phyloP scores from a whole-genome alignment of 2,113 vertebrate genomes.

The Steatornis caripensis region DNA sequence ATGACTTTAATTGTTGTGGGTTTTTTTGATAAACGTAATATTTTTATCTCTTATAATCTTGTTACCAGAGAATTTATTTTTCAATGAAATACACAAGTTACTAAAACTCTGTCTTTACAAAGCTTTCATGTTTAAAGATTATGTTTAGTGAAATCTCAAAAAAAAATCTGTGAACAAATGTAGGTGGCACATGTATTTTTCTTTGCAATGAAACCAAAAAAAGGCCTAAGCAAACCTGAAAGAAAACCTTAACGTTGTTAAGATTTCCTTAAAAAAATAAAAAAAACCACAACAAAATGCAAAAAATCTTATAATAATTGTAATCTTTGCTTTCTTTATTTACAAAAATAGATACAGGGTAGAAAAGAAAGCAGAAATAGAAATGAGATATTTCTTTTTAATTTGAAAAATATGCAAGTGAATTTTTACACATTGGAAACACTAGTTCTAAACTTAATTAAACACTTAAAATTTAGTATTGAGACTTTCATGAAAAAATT shows the following conservation, averaged over 20 bases:
- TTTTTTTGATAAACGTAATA: not conserved
- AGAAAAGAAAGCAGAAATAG: not conserved
- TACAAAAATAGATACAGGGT: not conserved
- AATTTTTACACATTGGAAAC: not conserved
- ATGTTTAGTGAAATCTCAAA: not conserved
- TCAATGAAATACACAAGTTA: rapidly evolving
- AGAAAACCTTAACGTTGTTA: not conserved
- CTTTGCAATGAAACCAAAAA: not conserved
- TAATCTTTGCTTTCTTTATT: not conserved
- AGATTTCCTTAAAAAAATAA: not conserved
- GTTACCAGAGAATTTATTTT: not conserved
- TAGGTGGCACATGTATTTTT: not conserved
- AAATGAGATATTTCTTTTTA: not conserved
- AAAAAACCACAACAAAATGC: rapidly evolving
- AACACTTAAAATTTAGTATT: not conserved
- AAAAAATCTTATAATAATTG: not conserved
- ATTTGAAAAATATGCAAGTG: not conserved
- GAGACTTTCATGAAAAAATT: not conserved
- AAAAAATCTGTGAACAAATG: not conserved
- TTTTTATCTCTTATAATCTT: not conserved
- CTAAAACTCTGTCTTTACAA: not conserved
- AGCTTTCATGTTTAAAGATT: not conserved
- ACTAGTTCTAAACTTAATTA: not conserved
- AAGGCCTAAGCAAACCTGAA: not conserved
- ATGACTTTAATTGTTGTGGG: not conserved